These are phyloP conservation scores for Ctenodactylus gundi DNA, from an alignment of 2,113 vertebrate species.

Conservation along the genomic window DNA sequence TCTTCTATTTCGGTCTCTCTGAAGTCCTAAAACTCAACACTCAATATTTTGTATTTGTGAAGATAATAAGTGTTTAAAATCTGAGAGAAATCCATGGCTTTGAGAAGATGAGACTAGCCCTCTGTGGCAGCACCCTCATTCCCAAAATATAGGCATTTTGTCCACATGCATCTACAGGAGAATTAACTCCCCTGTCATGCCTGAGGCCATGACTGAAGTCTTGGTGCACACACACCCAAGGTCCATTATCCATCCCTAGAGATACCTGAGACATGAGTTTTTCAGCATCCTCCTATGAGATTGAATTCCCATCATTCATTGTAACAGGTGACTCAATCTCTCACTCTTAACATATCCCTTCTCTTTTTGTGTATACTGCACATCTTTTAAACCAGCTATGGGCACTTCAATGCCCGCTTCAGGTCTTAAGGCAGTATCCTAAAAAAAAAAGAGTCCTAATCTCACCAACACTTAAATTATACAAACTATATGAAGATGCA, in stretches of 20 bases:
- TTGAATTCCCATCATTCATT: neutral
- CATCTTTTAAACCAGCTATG: neutral
- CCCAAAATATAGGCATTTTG: neutral
- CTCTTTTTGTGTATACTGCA: neutral
- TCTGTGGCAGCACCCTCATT: neutral
- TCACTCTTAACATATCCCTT: neutral
- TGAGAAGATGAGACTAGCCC: neutral
- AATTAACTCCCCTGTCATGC: neutral
- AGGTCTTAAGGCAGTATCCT: too few relatives aligned
- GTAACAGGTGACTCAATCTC: neutral
- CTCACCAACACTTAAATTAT: neutral
- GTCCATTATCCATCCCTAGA: too few relatives aligned
- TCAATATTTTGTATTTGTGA: neutral
- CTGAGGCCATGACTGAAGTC: neutral
- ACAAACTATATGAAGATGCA: too few relatives aligned
- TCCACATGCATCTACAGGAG: accelerated
- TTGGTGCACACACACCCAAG: neutral
- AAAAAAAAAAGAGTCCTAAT: too few relatives aligned
- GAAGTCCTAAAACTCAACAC: neutral
- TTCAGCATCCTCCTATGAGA: neutral
- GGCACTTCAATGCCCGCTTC: neutral
- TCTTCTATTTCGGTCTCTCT: neutral
- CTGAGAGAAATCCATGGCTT: neutral
- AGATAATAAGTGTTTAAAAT: neutral
- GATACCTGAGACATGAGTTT: neutral